Percentiles rank a stretch among this genome's conserved stretches.
These are phyloP conservation scores for Eupeodes luniger DNA, from an alignment of 2,888 invertebrate genomes.

Conservation along the genomic window DNA sequence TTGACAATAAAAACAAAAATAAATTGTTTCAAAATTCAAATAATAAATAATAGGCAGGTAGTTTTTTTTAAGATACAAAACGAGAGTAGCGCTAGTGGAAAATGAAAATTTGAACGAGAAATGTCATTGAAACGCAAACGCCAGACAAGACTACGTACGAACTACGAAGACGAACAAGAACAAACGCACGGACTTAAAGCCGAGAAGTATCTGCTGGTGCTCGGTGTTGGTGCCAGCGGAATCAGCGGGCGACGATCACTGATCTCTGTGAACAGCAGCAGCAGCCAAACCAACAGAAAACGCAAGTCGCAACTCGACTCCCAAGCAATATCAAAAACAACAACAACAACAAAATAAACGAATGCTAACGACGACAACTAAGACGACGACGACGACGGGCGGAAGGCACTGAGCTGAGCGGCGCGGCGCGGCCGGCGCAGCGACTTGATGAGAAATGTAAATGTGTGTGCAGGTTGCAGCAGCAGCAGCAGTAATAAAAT, in stretches of 20 bases:
- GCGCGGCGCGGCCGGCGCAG: too few relatives aligned
- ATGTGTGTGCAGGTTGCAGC: conserved; percentile 48
- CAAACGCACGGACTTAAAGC: conserved; percentile 66
- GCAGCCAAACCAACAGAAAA: conserved; percentile 33
- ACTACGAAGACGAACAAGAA: conserved; percentile 40
- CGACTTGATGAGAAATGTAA: conserved; percentile 34
- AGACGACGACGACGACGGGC: neutral
- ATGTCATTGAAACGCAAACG: conserved; percentile 30
- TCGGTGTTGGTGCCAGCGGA: conserved; percentile 47
- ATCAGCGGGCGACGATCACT: conserved; percentile 68
- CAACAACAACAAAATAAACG: conserved; percentile 31
- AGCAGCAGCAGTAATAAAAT: conserved; percentile 41
- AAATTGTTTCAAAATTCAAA: conserved; percentile 46
- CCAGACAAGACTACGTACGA: too few relatives aligned
- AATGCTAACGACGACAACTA: conserved; percentile 7
- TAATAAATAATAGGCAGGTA: conserved; percentile 55
- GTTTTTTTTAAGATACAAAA: conserved; percentile 36
- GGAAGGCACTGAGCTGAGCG: too few relatives aligned
- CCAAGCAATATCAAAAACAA: conserved; percentile 32
- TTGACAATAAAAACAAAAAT: conserved; percentile 18
- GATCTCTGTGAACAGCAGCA: conserved; percentile 59
- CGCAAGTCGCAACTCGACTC: conserved; percentile 5
- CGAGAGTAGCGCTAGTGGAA: neutral
- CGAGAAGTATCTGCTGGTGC: conserved; percentile 63
- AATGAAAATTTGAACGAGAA: conserved; percentile 20